A percentile compares a stretch with the other conserved stretches of the same genome.
These are phyloP conservation scores for Drosophila elegans DNA, from an alignment of 1,140 invertebrate species.

Conservation along the genomic window DNA sequence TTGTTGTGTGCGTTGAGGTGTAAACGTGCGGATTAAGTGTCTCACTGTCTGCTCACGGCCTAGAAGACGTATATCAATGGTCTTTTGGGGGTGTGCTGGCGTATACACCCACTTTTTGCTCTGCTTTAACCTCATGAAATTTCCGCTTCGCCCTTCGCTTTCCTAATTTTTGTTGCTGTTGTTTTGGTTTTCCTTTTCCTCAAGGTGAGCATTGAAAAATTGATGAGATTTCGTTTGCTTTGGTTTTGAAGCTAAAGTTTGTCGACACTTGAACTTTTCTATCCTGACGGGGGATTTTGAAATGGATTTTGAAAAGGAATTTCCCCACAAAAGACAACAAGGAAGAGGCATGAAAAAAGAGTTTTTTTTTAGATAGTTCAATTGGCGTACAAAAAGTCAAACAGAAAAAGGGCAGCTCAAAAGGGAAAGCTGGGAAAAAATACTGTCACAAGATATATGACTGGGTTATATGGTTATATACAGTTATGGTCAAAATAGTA, in stretches of 20 bases:
- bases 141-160: constrained; percentile 55
- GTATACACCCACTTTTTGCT: neutral
- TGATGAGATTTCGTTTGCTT: constrained; percentile 72
- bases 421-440: constrained; percentile 10
- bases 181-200: constrained; percentile 7
- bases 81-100: constrained; percentile 11
- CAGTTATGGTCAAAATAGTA: constrained; percentile 1
- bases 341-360: constrained; percentile 5
- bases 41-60: constrained; percentile 56
- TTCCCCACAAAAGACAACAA: constrained; percentile 23
- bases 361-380: constrained; percentile 43
- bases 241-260: constrained; percentile 42
- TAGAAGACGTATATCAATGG: constrained; percentile 59
- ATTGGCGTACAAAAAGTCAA: constrained; percentile 35
- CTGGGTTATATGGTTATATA: neutral
- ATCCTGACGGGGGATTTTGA: constrained; percentile 1
- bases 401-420: constrained; percentile 22
- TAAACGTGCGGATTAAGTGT: constrained; percentile 82
- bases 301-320: constrained; percentile 29
- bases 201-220: constrained; percentile 72
- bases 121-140: constrained; percentile 28
- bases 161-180: constrained; percentile 56
- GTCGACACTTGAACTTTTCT: constrained; percentile 49
- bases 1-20: constrained; percentile 76
- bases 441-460: constrained; percentile 28